Percentiles rank a stretch among this genome's conserved stretches.
These are phyloP conservation scores for Tinamus guttatus DNA, from an alignment of 2,113 vertebrate genomes.

Conservation along the genomic window DNA sequence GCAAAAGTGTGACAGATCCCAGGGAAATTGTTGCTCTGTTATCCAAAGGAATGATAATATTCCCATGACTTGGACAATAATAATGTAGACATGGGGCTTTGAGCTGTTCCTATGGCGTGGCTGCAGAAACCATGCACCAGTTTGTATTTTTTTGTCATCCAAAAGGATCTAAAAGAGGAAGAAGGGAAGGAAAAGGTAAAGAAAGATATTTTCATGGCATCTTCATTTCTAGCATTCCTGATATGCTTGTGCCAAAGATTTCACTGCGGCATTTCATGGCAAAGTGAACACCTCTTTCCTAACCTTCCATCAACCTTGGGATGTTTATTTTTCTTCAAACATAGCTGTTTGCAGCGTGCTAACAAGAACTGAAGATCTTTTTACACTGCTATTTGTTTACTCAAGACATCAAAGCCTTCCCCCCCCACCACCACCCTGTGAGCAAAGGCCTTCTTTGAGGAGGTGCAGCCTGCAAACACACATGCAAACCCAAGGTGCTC, in stretches of 20 bases:
- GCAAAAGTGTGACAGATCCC: not conserved
- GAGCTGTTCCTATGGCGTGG: accelerated
- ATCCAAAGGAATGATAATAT: not conserved
- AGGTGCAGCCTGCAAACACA: not conserved
- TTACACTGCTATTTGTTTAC: constrained; percentile 54
- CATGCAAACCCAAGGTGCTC: not conserved
- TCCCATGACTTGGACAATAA: not conserved
- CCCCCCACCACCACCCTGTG: too few species aligned
- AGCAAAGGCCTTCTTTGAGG: not conserved
- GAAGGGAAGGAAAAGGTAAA: not conserved
- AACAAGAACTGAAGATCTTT: constrained; percentile 44
- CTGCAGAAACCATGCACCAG: not conserved
- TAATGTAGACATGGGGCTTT: not conserved
- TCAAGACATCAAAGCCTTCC: constrained; percentile 36
- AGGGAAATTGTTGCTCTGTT: not conserved
- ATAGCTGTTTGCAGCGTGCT: constrained; percentile 32
- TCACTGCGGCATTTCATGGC: not conserved
- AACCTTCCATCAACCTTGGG: constrained; percentile 42
- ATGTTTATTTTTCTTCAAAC: constrained; percentile 56
- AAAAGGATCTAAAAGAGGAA: not conserved
- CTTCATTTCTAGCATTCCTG: not conserved
- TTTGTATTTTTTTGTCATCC: not conserved
- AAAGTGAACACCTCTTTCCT: not conserved
- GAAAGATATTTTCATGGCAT: not conserved
- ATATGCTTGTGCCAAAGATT: not conserved